These are phyloP conservation scores for Pollachius pollachius DNA, from an alignment of 2,113 vertebrate species.

Conservation along the genomic window DNA sequence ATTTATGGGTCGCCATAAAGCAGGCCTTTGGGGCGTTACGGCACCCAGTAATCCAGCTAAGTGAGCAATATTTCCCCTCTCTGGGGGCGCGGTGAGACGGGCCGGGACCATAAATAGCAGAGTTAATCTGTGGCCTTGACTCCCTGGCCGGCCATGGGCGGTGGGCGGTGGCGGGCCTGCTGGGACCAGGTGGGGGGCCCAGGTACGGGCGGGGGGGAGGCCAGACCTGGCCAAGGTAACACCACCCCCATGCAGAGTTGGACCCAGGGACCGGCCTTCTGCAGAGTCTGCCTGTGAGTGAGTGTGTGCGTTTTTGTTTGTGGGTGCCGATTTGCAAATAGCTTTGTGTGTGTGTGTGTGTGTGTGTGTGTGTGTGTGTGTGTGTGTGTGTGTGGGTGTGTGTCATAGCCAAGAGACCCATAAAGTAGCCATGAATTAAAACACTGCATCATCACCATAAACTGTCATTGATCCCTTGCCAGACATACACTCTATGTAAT, in stretches of 20 bases:
- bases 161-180: constrained; percentile 51
- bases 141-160: constrained; percentile 54
- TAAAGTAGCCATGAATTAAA: too few relatives aligned
- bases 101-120: constrained; percentile 72
- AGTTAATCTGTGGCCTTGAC: constrained; percentile 78
- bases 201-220: constrained; percentile 35
- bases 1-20: constrained; percentile 84
- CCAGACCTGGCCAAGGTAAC: constrained; percentile 62
- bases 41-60: constrained; percentile 82
- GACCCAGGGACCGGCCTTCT: constrained; percentile 49
- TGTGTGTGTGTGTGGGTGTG: too few relatives aligned
- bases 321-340: too few relatives aligned
- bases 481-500: too few relatives aligned
- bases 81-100: constrained; percentile 72
- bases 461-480: too few relatives aligned
- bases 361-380: too few relatives aligned
- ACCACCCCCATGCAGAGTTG: constrained; percentile 41
- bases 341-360: too few relatives aligned
- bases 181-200: constrained; percentile 45
- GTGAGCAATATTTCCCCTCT: constrained; percentile 83
- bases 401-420: too few relatives aligned
- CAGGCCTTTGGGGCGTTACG: constrained; percentile 79
- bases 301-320: not conserved
- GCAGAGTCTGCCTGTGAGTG: not conserved
- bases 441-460: too few relatives aligned